These are phyloP conservation scores for Morpho deidamia DNA, from an alignment of 2,888 invertebrate genomes.

Conservation along the genomic window DNA sequence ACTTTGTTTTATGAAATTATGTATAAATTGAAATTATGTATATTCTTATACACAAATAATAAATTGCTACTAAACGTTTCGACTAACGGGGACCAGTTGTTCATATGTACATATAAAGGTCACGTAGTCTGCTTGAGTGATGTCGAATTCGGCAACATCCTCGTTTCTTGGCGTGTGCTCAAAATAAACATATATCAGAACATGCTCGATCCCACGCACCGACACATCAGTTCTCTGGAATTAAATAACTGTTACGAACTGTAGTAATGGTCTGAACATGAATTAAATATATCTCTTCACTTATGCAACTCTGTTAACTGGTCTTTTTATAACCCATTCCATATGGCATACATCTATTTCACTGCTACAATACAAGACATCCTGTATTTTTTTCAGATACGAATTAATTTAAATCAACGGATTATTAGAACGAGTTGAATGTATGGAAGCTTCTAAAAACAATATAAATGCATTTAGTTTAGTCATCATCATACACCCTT, in stretches of 20 bases:
- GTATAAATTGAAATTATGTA: too few relatives aligned
- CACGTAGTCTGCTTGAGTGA: constrained; percentile 11
- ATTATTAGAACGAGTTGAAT: too few relatives aligned
- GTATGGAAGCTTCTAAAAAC: too few relatives aligned
- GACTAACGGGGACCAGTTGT: too few relatives aligned
- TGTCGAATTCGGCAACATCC: constrained; percentile 32
- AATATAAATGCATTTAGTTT: too few relatives aligned
- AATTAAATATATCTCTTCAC: constrained; percentile 5
- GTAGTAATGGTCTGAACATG: background rate
- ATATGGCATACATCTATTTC: background rate
- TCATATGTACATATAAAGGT: constrained; percentile 6
- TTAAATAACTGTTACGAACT: constrained; percentile 14
- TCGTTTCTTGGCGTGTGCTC: constrained; percentile 47
- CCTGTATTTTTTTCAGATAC: background rate
- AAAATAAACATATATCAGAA: constrained; percentile 45
- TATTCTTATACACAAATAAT: too few relatives aligned
- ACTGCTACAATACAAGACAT: background rate
- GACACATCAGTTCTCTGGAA: background rate
- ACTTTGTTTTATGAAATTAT: too few relatives aligned
- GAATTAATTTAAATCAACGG: too few relatives aligned
- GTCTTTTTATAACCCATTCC: constrained; percentile 7
- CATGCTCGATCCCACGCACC: constrained; percentile 21
- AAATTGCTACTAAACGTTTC: too few relatives aligned
- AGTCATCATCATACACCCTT: too few relatives aligned
- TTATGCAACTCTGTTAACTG: constrained; percentile 17